phyloP scores from a whole-genome alignment of 2,113 vertebrate species.

The Pseudopipra pipra region DNA sequence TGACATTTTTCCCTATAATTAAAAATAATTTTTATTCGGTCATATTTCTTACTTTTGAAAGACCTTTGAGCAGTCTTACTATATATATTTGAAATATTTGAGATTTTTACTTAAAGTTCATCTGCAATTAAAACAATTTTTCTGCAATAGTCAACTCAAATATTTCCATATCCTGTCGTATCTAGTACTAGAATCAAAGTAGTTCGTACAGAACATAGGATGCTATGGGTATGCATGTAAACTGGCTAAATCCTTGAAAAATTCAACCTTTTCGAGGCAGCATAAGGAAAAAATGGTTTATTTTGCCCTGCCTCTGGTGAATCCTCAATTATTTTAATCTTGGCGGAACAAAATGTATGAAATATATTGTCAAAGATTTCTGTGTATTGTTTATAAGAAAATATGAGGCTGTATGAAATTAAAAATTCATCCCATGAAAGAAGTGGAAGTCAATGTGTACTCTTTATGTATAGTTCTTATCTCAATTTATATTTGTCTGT shows the following conservation, averaged over 20 bases:
- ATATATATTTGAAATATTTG: slow-evolving; percentile 23
- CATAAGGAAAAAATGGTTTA: not conserved
- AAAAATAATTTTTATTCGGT: slow-evolving; percentile 28
- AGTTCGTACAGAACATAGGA: not conserved
- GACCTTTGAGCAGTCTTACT: not conserved
- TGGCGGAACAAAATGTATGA: not conserved
- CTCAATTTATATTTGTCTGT: not conserved
- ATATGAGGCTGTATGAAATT: not conserved
- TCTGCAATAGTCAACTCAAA: not conserved
- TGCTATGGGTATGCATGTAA: not conserved
- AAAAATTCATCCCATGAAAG: not conserved
- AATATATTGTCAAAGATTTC: not conserved
- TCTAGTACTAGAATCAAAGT: not conserved
- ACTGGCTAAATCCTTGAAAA: not conserved
- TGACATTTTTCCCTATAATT: slow-evolving; percentile 35
- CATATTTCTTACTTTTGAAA: slow-evolving; percentile 39
- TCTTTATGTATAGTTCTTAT: not conserved
- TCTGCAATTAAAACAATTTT: not conserved
- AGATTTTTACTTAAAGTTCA: not conserved
- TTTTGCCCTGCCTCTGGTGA: not conserved
- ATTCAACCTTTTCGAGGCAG: not conserved
- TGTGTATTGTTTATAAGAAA: not conserved
- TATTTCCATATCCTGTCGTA: not conserved
- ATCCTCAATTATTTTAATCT: not conserved
- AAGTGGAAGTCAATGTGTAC: not conserved